Evolutionary conservation across 2,888 invertebrate genomes (phyloP).

Genomic region (Chaetoderma sp.): DNA sequence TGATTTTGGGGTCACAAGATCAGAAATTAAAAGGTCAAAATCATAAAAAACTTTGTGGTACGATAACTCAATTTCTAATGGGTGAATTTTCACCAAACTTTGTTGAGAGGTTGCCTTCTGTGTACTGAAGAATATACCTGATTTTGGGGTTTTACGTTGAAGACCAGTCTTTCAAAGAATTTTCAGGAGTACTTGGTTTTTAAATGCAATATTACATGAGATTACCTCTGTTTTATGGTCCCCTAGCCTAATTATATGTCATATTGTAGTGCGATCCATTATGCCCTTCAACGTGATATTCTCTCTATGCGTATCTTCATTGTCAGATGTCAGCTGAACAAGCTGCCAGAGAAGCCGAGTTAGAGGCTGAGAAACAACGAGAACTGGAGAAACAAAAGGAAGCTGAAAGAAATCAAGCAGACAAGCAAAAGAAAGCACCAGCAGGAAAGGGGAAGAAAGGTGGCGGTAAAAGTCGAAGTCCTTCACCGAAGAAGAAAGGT

Average conservation of each 20-base stretch:
- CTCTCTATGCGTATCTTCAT: not conserved
- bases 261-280: not conserved
- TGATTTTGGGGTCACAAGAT: too few species aligned
- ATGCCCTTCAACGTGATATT: not conserved
- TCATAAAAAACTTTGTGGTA: too few species aligned
- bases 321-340: slow-evolving; percentile 58
- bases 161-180: too few species aligned
- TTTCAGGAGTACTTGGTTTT: too few species aligned
- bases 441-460: slow-evolving; percentile 49
- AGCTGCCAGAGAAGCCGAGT: slow-evolving; percentile 62
- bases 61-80: too few species aligned
- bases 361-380: slow-evolving; percentile 58
- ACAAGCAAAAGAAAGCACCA: slow-evolving; percentile 46
- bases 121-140: too few species aligned
- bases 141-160: too few species aligned
- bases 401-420: too few species aligned
- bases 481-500: slow-evolving; percentile 68
- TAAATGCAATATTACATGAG: too few species aligned
- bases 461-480: slow-evolving; percentile 55
- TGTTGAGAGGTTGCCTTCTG: not conserved
- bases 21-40: too few species aligned
- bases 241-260: too few species aligned
- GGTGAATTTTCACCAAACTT: not conserved
- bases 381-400: slow-evolving; percentile 57
- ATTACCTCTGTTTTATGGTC: too few species aligned